Conservation (phyloP, 2,113 vertebrate genomes). For the Saimiri boliviensis region DNA sequence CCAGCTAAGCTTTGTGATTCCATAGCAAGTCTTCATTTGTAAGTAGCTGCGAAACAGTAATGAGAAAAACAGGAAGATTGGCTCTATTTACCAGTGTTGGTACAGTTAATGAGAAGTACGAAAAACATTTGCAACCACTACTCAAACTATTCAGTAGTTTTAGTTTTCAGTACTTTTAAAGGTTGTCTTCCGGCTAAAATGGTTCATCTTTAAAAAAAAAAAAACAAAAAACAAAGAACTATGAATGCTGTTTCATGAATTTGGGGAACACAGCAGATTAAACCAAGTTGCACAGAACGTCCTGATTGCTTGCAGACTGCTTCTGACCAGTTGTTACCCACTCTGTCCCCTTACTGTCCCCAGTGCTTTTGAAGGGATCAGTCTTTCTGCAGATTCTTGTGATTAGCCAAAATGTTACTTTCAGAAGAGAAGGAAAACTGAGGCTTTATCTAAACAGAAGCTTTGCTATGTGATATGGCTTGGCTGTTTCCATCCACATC, state of each 20-base stretch:
- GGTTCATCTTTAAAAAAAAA: not conserved
- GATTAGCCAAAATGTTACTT: not conserved
- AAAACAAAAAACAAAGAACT: not conserved
- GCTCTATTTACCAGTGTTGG: not conserved
- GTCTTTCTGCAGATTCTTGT: not conserved
- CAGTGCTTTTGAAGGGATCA: not conserved
- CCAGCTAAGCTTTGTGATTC: not conserved
- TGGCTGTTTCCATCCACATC: too few relatives aligned
- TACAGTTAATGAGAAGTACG: not conserved
- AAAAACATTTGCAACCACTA: not conserved
- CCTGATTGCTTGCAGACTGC: not conserved
- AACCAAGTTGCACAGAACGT: not conserved
- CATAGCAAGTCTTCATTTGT: not conserved
- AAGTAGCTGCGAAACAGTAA: not conserved
- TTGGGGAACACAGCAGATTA: not conserved
- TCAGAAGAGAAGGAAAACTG: conserved; percentile 1
- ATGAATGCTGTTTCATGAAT: not conserved
- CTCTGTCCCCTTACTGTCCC: too few relatives aligned
- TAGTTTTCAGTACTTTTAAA: not conserved
- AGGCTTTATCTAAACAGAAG: conserved; percentile 32
- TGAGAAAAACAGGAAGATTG: not conserved
- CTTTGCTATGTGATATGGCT: not conserved
- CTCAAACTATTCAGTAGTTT: not conserved
- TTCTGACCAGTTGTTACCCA: too few relatives aligned
- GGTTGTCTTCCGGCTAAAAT: not conserved